These are phyloP conservation scores for Actinernus sp. DNA, from an alignment of 92 coral and sea anemone species.

Conservation along the genomic window DNA sequence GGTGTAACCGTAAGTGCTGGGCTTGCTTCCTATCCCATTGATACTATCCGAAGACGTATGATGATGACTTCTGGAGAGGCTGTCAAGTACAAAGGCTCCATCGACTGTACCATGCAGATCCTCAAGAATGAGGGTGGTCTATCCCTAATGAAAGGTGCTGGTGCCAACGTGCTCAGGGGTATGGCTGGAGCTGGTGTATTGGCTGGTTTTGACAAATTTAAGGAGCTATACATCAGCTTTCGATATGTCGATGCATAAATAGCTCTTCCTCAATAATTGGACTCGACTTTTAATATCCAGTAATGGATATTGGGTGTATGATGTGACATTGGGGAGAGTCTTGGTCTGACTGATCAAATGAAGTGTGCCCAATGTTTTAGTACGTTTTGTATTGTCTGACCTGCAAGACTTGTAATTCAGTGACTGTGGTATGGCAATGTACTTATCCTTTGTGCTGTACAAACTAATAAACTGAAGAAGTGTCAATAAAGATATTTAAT, in stretches of 20 bases:
- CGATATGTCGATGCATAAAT: constrained; percentile 67
- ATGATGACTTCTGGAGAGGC: constrained; percentile 99
- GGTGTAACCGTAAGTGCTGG: constrained; percentile 98
- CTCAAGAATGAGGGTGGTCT: constrained; percentile 90
- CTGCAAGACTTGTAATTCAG: neutral
- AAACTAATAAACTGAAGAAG: neutral
- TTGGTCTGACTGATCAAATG: too few relatives aligned
- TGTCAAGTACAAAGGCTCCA: constrained; percentile 97
- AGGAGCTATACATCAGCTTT: constrained; percentile 80
- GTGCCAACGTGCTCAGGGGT: constrained; percentile 97
- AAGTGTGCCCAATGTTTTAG: too few relatives aligned
- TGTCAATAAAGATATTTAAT: constrained; percentile 4
- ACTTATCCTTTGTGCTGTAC: constrained; percentile 2
- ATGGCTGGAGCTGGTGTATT: constrained; percentile 99
- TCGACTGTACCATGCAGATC: constrained; percentile 92
- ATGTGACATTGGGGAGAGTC: neutral
- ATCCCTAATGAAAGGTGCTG: constrained; percentile 99
- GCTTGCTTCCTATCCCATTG: constrained; percentile 94
- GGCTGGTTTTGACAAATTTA: constrained; percentile 98
- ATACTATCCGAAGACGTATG: constrained; percentile 98
- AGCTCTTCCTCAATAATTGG: too few relatives aligned
- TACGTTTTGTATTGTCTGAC: neutral
- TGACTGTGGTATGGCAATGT: constrained; percentile 2
- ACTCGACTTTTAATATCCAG: too few relatives aligned
- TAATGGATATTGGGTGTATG: too few relatives aligned